Base-by-base conservation (phyloP, 2,888 invertebrate genomes). In the Ochropleura plecta region DNA sequence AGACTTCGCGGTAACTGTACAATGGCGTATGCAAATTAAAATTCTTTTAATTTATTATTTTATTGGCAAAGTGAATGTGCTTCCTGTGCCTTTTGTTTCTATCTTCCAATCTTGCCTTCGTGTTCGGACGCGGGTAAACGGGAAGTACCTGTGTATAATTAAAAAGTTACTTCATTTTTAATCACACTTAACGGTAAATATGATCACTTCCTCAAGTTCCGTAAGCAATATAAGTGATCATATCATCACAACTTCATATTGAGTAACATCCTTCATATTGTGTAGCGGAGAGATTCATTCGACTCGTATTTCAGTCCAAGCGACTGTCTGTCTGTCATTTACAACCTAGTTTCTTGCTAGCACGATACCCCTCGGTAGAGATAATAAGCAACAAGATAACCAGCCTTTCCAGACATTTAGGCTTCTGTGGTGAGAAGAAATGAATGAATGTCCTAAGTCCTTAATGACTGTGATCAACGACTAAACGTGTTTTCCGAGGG, bases 1-100 rank as follows among this genome's bases (percentile, higher is more conserved):
- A 87, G 85, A 69, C 79, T 83, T 86, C 82, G 74, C 79, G 79
- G 73, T 79, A 84, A 80, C 81, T 73, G 80, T 65, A 81, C 74
- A 74, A 75, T 75, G 60, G 82, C 66, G 76, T 72, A 86, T 86
- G 87, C 81, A 79, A 86, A 86, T 87, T 79, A 75, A 83, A 81
- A 85, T 84, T 80, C 85, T 71, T 72, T 67, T 76, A 76, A 83
- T 87, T 85, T 85, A 76, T 84, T 70, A 86, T 79, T 84, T 84
- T 73, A 84, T 85, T 86, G 85, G 82, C 84, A 67, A 71, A 76
- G 84, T 83, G 83, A 86, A 83, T 81, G 79, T 73, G 71, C 79
- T 88, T 88, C 86, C 87, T 85, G 81, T 74, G 68, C 70, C 72
- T 78, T 81, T 79, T 74, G 60, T 65, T 77, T 30, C 72, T 82